Conservation (phyloP, 2,113 vertebrate species). For the Rutilus rutilus region DNA sequence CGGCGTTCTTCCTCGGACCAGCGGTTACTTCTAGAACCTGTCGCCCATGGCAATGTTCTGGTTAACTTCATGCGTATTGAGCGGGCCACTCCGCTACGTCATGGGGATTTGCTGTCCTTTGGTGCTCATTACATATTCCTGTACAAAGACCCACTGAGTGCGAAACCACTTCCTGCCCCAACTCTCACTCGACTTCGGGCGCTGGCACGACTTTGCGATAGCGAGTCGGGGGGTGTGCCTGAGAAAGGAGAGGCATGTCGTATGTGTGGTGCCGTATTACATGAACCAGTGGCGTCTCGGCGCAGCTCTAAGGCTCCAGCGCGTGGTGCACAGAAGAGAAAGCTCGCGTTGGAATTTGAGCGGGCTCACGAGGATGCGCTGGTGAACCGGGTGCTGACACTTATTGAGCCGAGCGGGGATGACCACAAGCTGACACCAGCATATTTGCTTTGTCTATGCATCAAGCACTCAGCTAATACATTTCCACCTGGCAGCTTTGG, state of each 20-base stretch:
- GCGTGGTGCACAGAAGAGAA: conserved; percentile 72
- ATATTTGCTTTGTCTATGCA: conserved; percentile 92
- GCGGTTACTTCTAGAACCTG: conserved; percentile 74
- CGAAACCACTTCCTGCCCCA: conserved; percentile 83
- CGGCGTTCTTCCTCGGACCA: conserved; percentile 47
- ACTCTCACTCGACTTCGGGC: conserved; percentile 83
- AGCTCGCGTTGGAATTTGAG: conserved; percentile 87
- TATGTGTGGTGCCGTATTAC: conserved; percentile 79
- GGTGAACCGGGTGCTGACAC: conserved; percentile 84
- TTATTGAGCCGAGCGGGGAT: conserved; percentile 86
- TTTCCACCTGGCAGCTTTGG: conserved; percentile 87
- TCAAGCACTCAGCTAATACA: conserved; percentile 88
- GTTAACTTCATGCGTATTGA: conserved; percentile 87
- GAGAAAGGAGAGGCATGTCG: conserved; percentile 70
- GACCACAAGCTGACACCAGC: conserved; percentile 92
- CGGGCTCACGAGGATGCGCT: conserved; percentile 83
- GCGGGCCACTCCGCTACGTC: conserved; percentile 80
- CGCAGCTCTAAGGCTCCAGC: conserved; percentile 33
- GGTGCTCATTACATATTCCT: conserved; percentile 93
- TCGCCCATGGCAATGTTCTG: conserved; percentile 78
- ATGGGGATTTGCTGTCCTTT: conserved; percentile 92
- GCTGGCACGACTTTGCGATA: conserved; percentile 66
- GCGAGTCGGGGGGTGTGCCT: conserved; percentile 59
- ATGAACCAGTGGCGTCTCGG: conserved; percentile 58
- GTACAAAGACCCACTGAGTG: conserved; percentile 88